Base-by-base conservation (phyloP, 2,888 invertebrate genomes). In the Mellilla xanthometata region DNA sequence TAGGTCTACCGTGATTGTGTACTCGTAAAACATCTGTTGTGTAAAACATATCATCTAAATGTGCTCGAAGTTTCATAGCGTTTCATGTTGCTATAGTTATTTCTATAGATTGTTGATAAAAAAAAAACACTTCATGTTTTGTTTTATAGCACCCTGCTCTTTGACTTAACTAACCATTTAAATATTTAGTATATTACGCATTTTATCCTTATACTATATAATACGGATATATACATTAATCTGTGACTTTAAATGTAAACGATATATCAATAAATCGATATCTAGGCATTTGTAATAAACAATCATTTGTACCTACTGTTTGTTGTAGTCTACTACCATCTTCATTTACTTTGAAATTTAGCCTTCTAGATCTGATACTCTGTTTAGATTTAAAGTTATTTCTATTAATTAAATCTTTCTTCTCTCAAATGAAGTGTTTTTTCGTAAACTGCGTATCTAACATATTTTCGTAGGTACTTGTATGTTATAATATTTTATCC, bases 401-500 rank as follows among this genome's bases (percentile, higher is more conserved):
- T 81, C 83, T 87, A 89, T 86, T 87, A 88, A 89, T 86, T 89
- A 89, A 88, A 88, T 81, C 81, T 84, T 85, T 86, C 87, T 87
- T 86, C 87, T 88, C 88, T 86, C 80, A 65, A 56, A 49, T 49
- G 61, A 54, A 42, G 73, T 81, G 3, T 84, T 79, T 64, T 77
- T 60, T 10, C n/a, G n/a, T n/a, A n/a, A n/a, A n/a, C n/a, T n/a
- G n/a, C n/a, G n/a, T n/a, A n/a, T n/a, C n/a, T n/a, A n/a, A n/a
- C n/a, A n/a, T n/a, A n/a, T n/a, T n/a, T n/a, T n/a, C n/a, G n/a
- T n/a, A n/a, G n/a, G n/a, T n/a, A n/a, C n/a, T n/a, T n/a, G n/a
- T n/a, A n/a, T n/a, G n/a, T n/a, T n/a, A n/a, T n/a, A n/a, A n/a
- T n/a, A n/a, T n/a, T n/a, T n/a, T n/a, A n/a, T n/a, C n/a, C n/a